Conservation (phyloP, 2,888 invertebrate genomes). For the Boloria euphrosyne region DNA sequence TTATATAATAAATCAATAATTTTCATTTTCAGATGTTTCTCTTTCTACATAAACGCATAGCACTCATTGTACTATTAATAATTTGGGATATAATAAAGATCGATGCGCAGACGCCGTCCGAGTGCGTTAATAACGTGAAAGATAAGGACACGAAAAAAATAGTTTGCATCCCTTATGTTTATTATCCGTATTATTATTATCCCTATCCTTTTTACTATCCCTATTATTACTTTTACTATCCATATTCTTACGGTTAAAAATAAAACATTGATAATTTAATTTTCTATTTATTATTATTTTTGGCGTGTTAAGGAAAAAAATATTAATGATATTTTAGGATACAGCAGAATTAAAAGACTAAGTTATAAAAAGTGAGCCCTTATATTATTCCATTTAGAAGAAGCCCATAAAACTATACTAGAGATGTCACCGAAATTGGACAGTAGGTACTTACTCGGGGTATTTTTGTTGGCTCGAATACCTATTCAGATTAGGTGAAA, state of each 20-base stretch:
- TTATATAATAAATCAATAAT: neutral
- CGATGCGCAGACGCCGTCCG: neutral
- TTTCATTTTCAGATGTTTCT: neutral
- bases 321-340: no score
- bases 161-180: constrained; percentile 18
- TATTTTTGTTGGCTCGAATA: no score
- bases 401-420: no score
- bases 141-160: neutral
- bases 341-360: no score
- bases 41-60: neutral
- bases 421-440: no score
- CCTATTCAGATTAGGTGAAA: no score
- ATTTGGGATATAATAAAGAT: neutral
- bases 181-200: constrained; percentile 42
- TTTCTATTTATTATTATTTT: no score
- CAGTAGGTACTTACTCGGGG: no score
- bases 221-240: constrained; percentile 3
- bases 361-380: no score
- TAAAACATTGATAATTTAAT: neutral
- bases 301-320: no score
- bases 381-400: no score
- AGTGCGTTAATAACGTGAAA: constrained; percentile 15
- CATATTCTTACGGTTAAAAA: constrained; percentile 39
- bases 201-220: constrained; percentile 44
- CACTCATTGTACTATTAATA: constrained; percentile 1